Conservation (phyloP, 1,140 invertebrate species). For the Zeugodacus cucurbitae region DNA sequence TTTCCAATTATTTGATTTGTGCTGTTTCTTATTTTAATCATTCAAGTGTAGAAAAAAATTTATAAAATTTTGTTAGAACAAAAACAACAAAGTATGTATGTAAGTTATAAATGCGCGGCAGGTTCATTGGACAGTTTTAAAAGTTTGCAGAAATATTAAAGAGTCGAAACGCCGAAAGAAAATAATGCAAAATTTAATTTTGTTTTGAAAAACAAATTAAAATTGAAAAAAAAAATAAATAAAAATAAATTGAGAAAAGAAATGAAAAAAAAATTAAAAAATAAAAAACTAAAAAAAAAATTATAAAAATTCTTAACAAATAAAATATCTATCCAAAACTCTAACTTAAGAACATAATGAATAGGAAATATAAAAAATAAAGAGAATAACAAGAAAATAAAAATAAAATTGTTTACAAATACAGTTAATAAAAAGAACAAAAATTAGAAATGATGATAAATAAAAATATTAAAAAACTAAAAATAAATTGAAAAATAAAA, state of each 20-base stretch:
- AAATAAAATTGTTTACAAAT: too few relatives aligned
- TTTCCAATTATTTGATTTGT: neutral
- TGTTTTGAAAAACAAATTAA: neutral
- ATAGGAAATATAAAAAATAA: too few relatives aligned
- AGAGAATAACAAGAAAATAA: too few relatives aligned
- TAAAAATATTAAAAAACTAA: too few relatives aligned
- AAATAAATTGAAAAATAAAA: too few relatives aligned
- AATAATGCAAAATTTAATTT: neutral
- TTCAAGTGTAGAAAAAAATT: neutral
- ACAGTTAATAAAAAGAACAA: too few relatives aligned
- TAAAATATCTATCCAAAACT: too few relatives aligned
- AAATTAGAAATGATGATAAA: too few relatives aligned
- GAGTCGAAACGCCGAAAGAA: too few relatives aligned
- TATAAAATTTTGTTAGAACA: neutral
- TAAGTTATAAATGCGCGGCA: neutral
- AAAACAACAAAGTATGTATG: neutral
- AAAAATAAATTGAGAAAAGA: neutral
- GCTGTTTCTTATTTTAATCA: neutral
- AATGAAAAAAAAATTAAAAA: neutral
- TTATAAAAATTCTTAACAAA: too few relatives aligned
- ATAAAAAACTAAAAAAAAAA: neutral
- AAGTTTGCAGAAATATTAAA: neutral
- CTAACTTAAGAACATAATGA: too few relatives aligned
- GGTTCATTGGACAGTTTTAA: neutral
- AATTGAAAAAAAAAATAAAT: neutral